phyloP scores from a whole-genome alignment of 2,888 invertebrate species.

The Leptinotarsa haldemani region DNA sequence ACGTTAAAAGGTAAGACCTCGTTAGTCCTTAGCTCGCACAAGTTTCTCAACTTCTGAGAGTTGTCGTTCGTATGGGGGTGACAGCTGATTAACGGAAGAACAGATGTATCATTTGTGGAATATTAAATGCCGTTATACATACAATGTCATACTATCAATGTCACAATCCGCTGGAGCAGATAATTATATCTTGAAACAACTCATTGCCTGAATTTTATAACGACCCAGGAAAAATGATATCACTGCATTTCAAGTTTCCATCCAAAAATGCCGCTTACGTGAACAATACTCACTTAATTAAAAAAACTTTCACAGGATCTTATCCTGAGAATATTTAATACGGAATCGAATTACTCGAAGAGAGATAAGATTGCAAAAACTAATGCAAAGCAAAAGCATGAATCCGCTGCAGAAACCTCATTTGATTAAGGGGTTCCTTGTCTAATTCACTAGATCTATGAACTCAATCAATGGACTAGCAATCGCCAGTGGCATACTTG shows the following conservation, averaged over 20 bases:
- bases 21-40: no score
- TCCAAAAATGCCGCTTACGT: constrained; percentile 1
- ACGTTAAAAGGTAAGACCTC: no score
- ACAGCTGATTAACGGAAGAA: no score
- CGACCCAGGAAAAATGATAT: constrained; percentile 10
- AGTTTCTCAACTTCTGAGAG: no score
- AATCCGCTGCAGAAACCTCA: constrained; percentile 17
- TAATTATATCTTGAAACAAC: neutral
- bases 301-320: neutral
- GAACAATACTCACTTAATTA: neutral
- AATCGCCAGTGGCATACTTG: constrained; percentile 19
- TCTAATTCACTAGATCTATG: neutral
- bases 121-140: neutral
- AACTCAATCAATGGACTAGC: neutral
- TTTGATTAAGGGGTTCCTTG: constrained; percentile 12
- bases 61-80: no score
- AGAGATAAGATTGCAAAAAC: constrained; percentile 17
- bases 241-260: neutral
- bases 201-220: neutral
- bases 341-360: neutral
- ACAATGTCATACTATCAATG: neutral
- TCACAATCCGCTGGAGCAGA: constrained; percentile 12
- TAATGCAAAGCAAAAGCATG: constrained; percentile 19
- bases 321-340: neutral
- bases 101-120: neutral